Percentiles rank a stretch among this genome's conserved stretches.
Evolutionary conservation across 2,113 vertebrate genomes (phyloP).

Genomic region (Muntiacus reevesi): DNA sequence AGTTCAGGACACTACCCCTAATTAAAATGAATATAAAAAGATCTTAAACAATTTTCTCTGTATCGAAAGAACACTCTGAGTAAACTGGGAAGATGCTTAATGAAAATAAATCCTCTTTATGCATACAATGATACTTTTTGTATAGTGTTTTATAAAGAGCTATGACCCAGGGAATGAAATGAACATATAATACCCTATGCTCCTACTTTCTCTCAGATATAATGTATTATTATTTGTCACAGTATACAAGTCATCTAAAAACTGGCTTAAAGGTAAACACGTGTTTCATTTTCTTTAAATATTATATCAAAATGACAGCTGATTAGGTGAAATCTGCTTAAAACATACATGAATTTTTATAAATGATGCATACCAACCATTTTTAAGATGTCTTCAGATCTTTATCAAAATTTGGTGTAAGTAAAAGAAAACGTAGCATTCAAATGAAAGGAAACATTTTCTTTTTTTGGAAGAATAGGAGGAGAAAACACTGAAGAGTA

Average conservation of each 20-base stretch:
- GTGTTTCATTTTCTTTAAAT: constrained; percentile 12
- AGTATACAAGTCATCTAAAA: neutral
- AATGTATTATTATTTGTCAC: neutral
- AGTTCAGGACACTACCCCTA: neutral
- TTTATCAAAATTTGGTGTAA: constrained; percentile 12
- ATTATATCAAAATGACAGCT: neutral
- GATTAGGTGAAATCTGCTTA: neutral
- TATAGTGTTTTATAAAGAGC: neutral
- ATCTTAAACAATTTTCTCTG: constrained; percentile 26
- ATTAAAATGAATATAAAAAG: neutral
- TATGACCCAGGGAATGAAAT: neutral
- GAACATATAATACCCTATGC: neutral
- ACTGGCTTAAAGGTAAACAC: neutral
- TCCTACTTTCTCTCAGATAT: neutral
- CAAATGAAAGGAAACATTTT: neutral
- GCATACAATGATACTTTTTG: neutral
- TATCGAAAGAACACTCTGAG: neutral
- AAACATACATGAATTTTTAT: neutral
- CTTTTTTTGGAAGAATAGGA: neutral
- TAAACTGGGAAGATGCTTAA: neutral
- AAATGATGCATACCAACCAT: neutral
- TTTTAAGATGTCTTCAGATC: neutral
- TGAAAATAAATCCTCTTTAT: neutral
- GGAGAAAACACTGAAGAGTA: neutral
- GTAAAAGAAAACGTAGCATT: neutral